A percentile compares a stretch with the other conserved stretches of the same genome.
phyloP scores from a whole-genome alignment of 2,113 vertebrate species.

The Hippocampus guttulatus region DNA sequence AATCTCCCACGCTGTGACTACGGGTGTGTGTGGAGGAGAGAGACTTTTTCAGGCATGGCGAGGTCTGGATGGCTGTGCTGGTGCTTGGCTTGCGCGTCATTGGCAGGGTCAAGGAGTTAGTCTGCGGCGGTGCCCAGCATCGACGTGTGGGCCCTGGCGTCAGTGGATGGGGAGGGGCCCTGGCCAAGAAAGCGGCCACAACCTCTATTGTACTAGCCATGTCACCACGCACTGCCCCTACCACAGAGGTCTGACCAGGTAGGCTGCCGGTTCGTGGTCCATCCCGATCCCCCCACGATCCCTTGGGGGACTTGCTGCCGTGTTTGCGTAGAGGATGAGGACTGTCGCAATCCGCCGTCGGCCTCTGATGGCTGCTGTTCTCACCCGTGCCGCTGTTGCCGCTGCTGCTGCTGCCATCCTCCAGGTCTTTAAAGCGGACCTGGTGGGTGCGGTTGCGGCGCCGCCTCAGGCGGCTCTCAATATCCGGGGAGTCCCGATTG shows the following conservation, averaged over 20 bases:
- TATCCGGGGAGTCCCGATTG: constrained; percentile 77
- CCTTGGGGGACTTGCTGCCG: constrained; percentile 37
- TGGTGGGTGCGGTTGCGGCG: constrained; percentile 79
- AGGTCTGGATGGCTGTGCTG: constrained; percentile 83
- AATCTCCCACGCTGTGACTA: constrained; percentile 68
- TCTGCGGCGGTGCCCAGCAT: constrained; percentile 72
- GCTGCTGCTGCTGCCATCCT: constrained; percentile 68
- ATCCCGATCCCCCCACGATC: constrained; percentile 49
- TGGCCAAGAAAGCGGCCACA: constrained; percentile 67
- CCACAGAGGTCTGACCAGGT: constrained; percentile 64
- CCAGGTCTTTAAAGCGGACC: constrained; percentile 82
- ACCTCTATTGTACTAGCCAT: constrained; percentile 70
- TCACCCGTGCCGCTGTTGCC: constrained; percentile 61
- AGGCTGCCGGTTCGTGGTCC: constrained; percentile 38
- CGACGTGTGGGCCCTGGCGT: constrained; percentile 68
- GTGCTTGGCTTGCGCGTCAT: constrained; percentile 67
- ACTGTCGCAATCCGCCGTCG: constrained; percentile 52
- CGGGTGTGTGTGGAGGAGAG: constrained; percentile 52
- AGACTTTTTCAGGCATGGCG: constrained; percentile 76
- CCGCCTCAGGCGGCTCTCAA: constrained; percentile 75
- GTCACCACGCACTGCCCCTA: constrained; percentile 72
- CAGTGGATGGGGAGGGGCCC: constrained; percentile 71
- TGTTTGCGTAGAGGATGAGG: constrained; percentile 66
- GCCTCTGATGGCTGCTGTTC: constrained; percentile 56
- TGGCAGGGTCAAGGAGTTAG: constrained; percentile 75